Evolutionary conservation across 2,888 invertebrate species (phyloP).

Genomic region (Rhimphoctona megacephalus): DNA sequence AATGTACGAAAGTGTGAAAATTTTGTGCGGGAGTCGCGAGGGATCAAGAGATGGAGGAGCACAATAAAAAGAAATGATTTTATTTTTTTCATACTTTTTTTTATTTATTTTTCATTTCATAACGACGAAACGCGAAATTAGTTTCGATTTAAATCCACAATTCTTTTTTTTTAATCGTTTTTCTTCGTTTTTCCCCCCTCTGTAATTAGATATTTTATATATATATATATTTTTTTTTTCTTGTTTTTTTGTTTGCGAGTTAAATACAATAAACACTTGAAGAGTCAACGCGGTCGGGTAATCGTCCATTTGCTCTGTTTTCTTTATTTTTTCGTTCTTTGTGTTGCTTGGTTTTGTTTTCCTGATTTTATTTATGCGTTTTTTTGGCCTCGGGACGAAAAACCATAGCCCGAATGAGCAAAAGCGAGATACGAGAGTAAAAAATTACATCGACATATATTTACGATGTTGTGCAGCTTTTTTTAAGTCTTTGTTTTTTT

Average conservation of each 20-base stretch:
- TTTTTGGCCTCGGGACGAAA: constrained; percentile 57
- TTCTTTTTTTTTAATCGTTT: neutral
- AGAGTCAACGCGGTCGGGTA: constrained; percentile 72
- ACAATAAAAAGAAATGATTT: neutral
- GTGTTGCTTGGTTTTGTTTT: constrained; percentile 49
- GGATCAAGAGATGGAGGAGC: neutral
- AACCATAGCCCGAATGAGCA: constrained; percentile 65
- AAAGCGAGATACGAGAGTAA: constrained; percentile 59
- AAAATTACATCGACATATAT: constrained; percentile 62
- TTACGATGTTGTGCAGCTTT: constrained; percentile 66
- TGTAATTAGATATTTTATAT: constrained; percentile 77
- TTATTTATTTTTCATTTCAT: constrained; percentile 7
- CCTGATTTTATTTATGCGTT: constrained; percentile 52
- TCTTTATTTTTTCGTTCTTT: constrained; percentile 40
- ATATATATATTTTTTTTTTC: constrained; percentile 31
- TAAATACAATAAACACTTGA: constrained; percentile 79
- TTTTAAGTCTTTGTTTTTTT: constrained; percentile 52
- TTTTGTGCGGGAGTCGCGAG: neutral
- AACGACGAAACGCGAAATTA: constrained; percentile 41
- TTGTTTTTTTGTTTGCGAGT: constrained; percentile 73
- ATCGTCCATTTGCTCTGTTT: constrained; percentile 62
- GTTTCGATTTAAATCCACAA: constrained; percentile 46
- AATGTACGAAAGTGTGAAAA: neutral
- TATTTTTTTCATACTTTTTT: neutral
- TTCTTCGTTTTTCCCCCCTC: constrained; percentile 24